These are phyloP conservation scores for Palaemon carinicauda DNA, from an alignment of 1,140 invertebrate genomes.

Conservation along the genomic window DNA sequence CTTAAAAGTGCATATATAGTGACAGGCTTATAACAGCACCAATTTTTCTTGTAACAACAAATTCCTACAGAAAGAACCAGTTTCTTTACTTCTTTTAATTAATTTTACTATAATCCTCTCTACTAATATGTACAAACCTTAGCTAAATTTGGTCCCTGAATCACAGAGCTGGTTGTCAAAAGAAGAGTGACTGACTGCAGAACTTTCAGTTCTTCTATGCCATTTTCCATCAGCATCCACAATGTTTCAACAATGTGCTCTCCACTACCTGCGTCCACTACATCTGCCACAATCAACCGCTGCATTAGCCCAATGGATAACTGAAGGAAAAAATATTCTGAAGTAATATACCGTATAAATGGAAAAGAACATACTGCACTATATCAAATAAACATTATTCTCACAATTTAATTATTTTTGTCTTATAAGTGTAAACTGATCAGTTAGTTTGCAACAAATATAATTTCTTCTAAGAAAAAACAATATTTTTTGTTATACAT, in stretches of 20 bases:
- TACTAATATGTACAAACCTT: constrained; percentile 71
- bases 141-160: constrained; percentile 91
- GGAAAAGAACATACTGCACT: no score
- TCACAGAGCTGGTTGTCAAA: constrained; percentile 91
- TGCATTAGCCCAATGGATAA: constrained; percentile 90
- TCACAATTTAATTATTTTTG: no score
- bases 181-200: constrained; percentile 94
- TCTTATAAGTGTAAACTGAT: no score
- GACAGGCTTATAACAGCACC: no score
- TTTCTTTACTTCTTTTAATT: background rate
- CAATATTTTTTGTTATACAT: no score
- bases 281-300: constrained; percentile 69
- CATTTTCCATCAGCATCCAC: constrained; percentile 91
- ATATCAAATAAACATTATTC: no score
- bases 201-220: constrained; percentile 94
- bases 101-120: background rate
- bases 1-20: no score
- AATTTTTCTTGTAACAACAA: constrained; percentile 4
- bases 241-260: constrained; percentile 91
- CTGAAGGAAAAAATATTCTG: constrained; percentile 68
- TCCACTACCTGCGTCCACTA: constrained; percentile 85
- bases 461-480: no score
- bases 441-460: no score
- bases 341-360: no score
- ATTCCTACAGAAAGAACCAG: background rate